Conservation (phyloP, 2,113 vertebrate genomes). For the Speoplatyrhinus poulsoni region DNA sequence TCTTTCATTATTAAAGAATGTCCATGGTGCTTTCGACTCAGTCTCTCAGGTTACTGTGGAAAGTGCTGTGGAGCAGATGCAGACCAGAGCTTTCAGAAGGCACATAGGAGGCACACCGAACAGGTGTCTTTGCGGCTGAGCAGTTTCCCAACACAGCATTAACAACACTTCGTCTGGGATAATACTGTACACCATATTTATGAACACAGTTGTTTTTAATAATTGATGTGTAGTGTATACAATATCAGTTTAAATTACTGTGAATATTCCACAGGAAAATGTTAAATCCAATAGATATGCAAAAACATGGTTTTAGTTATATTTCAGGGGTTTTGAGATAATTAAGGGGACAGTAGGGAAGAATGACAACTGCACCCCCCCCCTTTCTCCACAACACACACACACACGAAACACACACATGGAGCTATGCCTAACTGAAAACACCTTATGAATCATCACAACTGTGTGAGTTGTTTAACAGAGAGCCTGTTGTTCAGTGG, state of each 20-base stretch:
- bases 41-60: constrained; percentile 61
- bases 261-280: background rate
- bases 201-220: background rate
- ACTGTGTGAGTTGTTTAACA: background rate
- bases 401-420: too few species aligned
- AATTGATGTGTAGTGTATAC: background rate
- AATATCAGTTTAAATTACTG: too few species aligned
- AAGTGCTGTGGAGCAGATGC: constrained; percentile 53
- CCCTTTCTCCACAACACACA: background rate
- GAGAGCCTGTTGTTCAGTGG: background rate
- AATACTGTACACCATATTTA: too few species aligned
- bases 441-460: background rate
- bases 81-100: constrained; percentile 10
- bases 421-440: constrained; percentile 4
- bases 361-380: constrained; percentile 31
- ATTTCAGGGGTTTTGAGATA: constrained; percentile 8
- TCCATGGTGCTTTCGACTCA: constrained; percentile 44
- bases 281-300: constrained; percentile 43
- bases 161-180: too few species aligned
- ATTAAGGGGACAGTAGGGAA: constrained; percentile 14
- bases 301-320: too few species aligned
- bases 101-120: constrained; percentile 32
- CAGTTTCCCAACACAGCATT: background rate
- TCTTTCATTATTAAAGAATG: constrained; percentile 70
- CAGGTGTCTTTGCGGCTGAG: constrained; percentile 43